phyloP scores from a whole-genome alignment of 2,113 vertebrate species.

The Dipodomys ordii region DNA sequence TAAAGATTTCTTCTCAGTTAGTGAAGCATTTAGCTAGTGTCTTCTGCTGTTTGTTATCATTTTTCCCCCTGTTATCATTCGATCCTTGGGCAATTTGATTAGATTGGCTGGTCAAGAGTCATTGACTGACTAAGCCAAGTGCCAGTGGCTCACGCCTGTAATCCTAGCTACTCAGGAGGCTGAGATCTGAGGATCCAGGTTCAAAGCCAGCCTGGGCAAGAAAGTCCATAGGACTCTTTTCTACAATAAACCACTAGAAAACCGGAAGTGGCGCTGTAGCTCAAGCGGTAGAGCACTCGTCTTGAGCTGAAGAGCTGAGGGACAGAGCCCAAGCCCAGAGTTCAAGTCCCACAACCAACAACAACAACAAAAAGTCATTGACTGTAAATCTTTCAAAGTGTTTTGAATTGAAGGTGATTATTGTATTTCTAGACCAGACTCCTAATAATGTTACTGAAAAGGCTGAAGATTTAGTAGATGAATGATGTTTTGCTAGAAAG shows the following conservation, averaged over 20 bases:
- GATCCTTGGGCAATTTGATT: background rate
- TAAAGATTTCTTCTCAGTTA: background rate
- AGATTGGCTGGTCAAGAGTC: background rate
- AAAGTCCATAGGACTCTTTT: no score
- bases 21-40: background rate
- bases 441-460: background rate
- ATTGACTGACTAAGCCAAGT: background rate
- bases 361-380: background rate
- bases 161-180: no score
- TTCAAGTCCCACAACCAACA: no score
- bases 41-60: background rate
- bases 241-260: no score
- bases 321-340: no score
- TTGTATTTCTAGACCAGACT: background rate
- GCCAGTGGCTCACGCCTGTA: no score
- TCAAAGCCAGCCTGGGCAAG: no score
- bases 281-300: no score
- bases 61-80: background rate
- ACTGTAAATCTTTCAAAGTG: conserved; percentile 16
- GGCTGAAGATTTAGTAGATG: background rate
- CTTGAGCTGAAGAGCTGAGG: no score
- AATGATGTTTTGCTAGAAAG: background rate
- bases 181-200: no score
- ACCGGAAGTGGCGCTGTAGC: no score
- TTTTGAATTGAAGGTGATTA: background rate